Conservation (phyloP, 1,140 invertebrate species). For the Dendroctonus ponderosae region DNA sequence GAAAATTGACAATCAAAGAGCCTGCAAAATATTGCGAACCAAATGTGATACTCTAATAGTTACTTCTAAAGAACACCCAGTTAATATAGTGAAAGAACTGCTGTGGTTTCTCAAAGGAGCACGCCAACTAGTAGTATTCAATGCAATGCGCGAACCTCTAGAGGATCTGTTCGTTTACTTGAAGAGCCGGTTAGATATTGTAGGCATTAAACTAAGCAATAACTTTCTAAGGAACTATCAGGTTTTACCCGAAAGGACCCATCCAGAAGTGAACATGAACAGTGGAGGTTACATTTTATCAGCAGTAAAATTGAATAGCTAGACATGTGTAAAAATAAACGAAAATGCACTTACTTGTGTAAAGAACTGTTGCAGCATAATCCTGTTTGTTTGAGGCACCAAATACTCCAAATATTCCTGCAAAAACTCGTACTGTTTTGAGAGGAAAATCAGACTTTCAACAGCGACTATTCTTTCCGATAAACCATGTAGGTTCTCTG, state of each 20-base stretch:
- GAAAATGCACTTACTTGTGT: constrained; percentile 51
- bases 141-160: constrained; percentile 74
- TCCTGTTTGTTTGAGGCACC: constrained; percentile 61
- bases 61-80: constrained; percentile 80
- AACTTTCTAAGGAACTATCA: constrained; percentile 90
- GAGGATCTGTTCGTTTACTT: constrained; percentile 76
- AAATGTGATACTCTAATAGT: constrained; percentile 80
- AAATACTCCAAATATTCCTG: constrained; percentile 79
- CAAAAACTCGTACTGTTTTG: constrained; percentile 81
- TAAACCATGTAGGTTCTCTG: constrained; percentile 76
- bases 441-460: constrained; percentile 88
- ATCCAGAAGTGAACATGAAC: constrained; percentile 77
- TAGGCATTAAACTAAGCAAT: constrained; percentile 75
- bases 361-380: constrained; percentile 75
- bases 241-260: constrained; percentile 78
- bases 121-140: constrained; percentile 82
- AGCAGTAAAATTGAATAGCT: constrained; percentile 58
- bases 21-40: constrained; percentile 56
- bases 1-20: constrained; percentile 64
- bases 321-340: constrained; percentile 5
- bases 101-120: constrained; percentile 73
- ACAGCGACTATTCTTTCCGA: constrained; percentile 85
- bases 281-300: constrained; percentile 73
- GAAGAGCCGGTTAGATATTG: constrained; percentile 66
- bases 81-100: constrained; percentile 72